Conservation (phyloP, 2,113 vertebrate genomes). For the Chinchilla lanigera region DNA sequence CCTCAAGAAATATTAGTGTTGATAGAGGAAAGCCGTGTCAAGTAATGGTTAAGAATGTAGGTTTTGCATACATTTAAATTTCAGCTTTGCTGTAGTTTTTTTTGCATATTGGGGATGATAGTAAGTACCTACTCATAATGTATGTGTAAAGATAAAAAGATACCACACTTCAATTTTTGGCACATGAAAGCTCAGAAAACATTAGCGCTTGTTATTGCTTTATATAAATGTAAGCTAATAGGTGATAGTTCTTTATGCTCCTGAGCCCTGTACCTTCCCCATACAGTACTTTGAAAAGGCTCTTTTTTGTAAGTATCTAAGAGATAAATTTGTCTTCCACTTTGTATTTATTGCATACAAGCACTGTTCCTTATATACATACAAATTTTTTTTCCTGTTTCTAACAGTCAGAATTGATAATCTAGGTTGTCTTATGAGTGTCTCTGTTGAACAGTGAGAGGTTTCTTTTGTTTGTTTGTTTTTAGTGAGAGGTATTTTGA, state of each 20-base stretch:
- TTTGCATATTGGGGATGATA: not conserved
- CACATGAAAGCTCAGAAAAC: constrained; percentile 1
- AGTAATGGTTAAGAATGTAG: not conserved
- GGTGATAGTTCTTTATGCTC: not conserved
- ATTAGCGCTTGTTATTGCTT: not conserved
- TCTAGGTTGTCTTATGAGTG: not conserved
- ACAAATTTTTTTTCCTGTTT: not conserved
- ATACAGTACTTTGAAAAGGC: not conserved
- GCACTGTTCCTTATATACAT: not conserved
- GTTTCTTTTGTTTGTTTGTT: no score
- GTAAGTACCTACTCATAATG: not conserved
- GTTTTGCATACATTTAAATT: not conserved
- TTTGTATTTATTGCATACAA: not conserved
- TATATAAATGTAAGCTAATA: not conserved
- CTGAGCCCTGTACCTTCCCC: not conserved
- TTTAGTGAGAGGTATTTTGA: not conserved
- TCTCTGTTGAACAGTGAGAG: not conserved
- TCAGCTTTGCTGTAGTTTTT: not conserved
- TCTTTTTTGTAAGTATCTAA: not conserved
- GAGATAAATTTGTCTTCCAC: not conserved
- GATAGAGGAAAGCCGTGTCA: not conserved
- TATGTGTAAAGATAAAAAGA: not conserved
- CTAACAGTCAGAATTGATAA: not conserved
- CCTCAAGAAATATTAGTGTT: not conserved
- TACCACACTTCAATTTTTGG: not conserved